A percentile compares a stretch with the other conserved stretches of the same genome.
These are phyloP conservation scores for Misgurnus mizolepis DNA, from an alignment of 2,113 vertebrate genomes.

Conservation along the genomic window DNA sequence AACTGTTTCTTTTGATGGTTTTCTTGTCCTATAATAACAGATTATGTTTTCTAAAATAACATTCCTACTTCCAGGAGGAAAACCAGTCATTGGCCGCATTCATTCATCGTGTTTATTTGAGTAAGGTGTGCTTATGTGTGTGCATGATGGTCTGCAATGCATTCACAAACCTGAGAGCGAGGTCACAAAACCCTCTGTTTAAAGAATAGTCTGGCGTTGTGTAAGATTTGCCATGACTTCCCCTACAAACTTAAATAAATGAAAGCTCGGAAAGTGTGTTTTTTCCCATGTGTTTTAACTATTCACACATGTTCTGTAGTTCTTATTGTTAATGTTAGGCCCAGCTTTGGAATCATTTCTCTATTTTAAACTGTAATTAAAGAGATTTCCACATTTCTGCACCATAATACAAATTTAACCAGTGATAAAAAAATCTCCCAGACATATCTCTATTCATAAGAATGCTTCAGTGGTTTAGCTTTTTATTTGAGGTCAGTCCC, in stretches of 20 bases:
- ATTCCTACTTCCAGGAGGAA: conserved; percentile 17
- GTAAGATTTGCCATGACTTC: conserved; percentile 33
- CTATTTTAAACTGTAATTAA: conserved; percentile 41
- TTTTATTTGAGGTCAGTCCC: conserved; percentile 1
- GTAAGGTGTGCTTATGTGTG: conserved; percentile 3
- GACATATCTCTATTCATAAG: neutral
- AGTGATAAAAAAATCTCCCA: conserved; percentile 17
- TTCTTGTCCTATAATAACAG: neutral
- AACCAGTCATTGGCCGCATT: conserved; percentile 25
- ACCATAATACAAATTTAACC: conserved; percentile 16
- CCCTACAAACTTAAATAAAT: conserved; percentile 32
- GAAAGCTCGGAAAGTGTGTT: neutral
- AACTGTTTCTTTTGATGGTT: too few species aligned
- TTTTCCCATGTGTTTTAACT: conserved; percentile 38
- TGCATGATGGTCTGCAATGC: conserved; percentile 1
- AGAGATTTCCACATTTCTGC: conserved; percentile 32
- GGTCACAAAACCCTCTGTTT: conserved; percentile 38
- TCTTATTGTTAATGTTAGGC: conserved; percentile 41
- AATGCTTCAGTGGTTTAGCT: neutral
- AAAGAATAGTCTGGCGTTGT: conserved; percentile 24
- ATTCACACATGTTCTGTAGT: conserved; percentile 27
- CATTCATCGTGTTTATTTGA: conserved; percentile 32
- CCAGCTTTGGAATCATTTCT: conserved; percentile 36
- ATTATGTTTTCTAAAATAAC: conserved; percentile 9
- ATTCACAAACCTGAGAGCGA: conserved; percentile 24